Base-by-base conservation (phyloP, 2,888 invertebrate species). In the Pilophorus perplexus region DNA sequence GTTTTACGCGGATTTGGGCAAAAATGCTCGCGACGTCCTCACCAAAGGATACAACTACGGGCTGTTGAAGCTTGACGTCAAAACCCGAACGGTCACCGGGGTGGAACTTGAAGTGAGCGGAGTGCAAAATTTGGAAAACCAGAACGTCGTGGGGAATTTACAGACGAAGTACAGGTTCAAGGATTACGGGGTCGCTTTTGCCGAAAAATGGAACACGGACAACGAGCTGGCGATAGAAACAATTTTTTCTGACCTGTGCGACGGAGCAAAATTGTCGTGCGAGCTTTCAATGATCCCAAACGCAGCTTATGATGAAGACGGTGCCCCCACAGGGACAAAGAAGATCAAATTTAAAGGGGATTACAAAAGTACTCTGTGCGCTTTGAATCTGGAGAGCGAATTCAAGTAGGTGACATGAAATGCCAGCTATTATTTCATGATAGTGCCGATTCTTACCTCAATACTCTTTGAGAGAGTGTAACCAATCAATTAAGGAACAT, bases 131-230 rank as follows among this genome's bases (percentile, higher is more conserved):
- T 89, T 90, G 76, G 95, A 96, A 75, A 89, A 89, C 73, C 93
- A 94, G 75, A 93, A 93, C 81, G 89, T 90, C 73, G 86, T 88
- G 74, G 96, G 94, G 71, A 89, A 86, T 71, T 82, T 97, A 75
- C 94, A 96, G 79, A 93, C 95, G 59, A 97, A 96, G 81, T 97
- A 97, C 80, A 88, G 88, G 76, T 83, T 91, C 73, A 89, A 88
- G 77, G 91, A 91, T 75, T 89, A 91, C 75, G 83, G 96, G 73
- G 78, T 97, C 67, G 92, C 95, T 57, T 90, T 99, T 79, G 89
- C 92, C 73, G 98, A 99, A 80, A 97, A 93, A 79, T 99, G 98
- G 98, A 97, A 91, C 79, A 99, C 99, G 69, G 95, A 97, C 78
- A 98, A 98, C 80, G 89, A 92, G 64, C 82, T 99, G 72, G 87